Evolutionary conservation across 2,113 vertebrate species (phyloP).

Genomic region (Gymnarchus niloticus): DNA sequence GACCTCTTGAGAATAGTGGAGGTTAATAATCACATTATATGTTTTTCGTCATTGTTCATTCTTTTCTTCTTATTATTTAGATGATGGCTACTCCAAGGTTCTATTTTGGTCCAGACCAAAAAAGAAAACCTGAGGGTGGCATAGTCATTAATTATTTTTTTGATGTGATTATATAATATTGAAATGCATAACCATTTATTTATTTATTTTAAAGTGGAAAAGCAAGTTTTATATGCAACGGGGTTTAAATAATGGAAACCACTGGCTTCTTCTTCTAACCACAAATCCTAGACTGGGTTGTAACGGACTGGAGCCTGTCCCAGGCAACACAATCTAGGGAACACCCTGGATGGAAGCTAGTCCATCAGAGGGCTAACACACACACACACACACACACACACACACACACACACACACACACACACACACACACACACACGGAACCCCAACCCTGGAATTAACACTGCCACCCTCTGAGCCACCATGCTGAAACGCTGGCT

Average conservation of each 20-base stretch:
- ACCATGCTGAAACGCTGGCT: neutral
- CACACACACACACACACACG: neutral
- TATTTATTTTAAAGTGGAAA: neutral
- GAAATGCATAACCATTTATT: neutral
- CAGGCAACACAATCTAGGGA: neutral
- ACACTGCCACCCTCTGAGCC: neutral
- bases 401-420: neutral
- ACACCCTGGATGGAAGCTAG: neutral
- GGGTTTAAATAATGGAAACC: neutral
- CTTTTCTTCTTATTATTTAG: no score
- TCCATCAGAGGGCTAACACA: neutral
- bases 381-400: neutral
- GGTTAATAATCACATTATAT: no score
- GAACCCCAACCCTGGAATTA: neutral
- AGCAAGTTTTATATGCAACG: neutral
- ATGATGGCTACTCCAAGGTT: no score
- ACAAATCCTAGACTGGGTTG: neutral
- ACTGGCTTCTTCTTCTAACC: neutral
- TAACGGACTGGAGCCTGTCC: neutral
- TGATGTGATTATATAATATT: neutral
- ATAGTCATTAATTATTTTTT: neutral
- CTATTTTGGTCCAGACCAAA: no score
- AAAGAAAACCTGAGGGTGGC: no score
- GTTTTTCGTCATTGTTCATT: no score
- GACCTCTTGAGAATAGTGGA: no score